A percentile compares a stretch with the other conserved stretches of the same genome.
Evolutionary conservation across 2,888 invertebrate genomes (phyloP).

Genomic region (Sesia apiformis): DNA sequence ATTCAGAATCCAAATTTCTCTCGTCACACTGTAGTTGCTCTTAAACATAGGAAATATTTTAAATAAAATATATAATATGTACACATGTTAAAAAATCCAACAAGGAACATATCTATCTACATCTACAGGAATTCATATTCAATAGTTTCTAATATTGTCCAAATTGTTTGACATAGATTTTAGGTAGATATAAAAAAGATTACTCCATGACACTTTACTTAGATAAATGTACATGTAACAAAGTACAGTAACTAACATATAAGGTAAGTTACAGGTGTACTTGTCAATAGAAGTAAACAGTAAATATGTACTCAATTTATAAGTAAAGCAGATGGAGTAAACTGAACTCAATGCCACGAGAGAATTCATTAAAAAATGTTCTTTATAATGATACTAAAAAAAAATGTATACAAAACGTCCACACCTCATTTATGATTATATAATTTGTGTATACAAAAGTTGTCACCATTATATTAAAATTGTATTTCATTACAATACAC

Average conservation of each 20-base stretch:
- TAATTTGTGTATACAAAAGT: conserved; percentile 62
- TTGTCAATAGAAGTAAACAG: too few species aligned
- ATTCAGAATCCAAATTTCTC: conserved; percentile 47
- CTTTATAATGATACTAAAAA: conserved; percentile 48
- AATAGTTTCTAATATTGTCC: background rate
- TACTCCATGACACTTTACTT: too few species aligned
- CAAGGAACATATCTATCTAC: conserved; percentile 39
- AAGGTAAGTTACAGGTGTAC: too few species aligned
- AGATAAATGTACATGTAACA: background rate
- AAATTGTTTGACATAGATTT: background rate
- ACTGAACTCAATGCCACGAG: conserved; percentile 60
- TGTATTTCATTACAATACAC: conserved; percentile 31
- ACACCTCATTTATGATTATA: conserved; percentile 60
- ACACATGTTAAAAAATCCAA: conserved; percentile 46
- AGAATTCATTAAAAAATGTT: conserved; percentile 53
- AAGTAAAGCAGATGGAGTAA: conserved; percentile 14
- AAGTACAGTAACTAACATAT: too few species aligned
- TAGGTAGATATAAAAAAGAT: conserved; percentile 8
- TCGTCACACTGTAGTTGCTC: conserved; percentile 69
- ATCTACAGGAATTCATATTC: conserved; percentile 13
- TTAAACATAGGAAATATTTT: conserved; percentile 60
- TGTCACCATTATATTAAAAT: conserved; percentile 48
- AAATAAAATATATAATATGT: conserved; percentile 53
- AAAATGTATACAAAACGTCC: conserved; percentile 70
- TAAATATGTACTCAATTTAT: too few species aligned